Base-by-base conservation (phyloP, 2,797 vertebrate species). In the Arnoldichthys spilopterus region DNA sequence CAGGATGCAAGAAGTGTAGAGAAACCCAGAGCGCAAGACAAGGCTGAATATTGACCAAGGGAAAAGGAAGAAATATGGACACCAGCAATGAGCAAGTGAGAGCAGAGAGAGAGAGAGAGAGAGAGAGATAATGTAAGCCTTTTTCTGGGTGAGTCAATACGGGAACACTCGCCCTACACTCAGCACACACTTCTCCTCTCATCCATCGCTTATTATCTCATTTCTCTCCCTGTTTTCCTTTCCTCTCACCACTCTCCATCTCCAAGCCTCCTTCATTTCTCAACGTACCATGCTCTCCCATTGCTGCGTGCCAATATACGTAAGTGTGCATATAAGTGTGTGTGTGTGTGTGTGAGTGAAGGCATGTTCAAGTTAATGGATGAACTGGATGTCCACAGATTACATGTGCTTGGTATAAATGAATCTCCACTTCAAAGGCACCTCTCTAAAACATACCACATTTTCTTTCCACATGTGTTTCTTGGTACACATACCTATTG, bases 371-470 rank as follows among this genome's bases (percentile, higher is more conserved):
- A 12, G 11, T 67, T 45, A 67, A 45, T 67, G 34, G 34, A 67
- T 13, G 22, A 16, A 67, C 40, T 66, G 2, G 24, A 6, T 68
- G 8, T 49, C 26, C 66, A 49, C 24, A 4, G 26, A 68, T 30
- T 68, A 4, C 66, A 37, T 9, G 6, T 45, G 64, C 34, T 15
- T 77, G 59, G 73, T 77, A 74, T 18, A 74, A 78, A 82, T 82
- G 45, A 78, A 70, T 78, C 71, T 78, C 24, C 54, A 54, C 73
- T 78, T 78, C 76, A 82, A 64, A 74, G 61, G 45, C 67, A 26
- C 56, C 22, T 64, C 62, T 26, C 43, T 16, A 11, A 69, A 51
- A 13, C 43, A 63, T 9, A 22, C 30, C 32, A 63, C 20, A 37
- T 15, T 37, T 16, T 59, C 40, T 4, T 43, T 1, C 40, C 40